Percentiles rank a stretch among this genome's conserved stretches.
Conservation (phyloP, 2,113 vertebrate species). For the Jaculus jaculus region DNA sequence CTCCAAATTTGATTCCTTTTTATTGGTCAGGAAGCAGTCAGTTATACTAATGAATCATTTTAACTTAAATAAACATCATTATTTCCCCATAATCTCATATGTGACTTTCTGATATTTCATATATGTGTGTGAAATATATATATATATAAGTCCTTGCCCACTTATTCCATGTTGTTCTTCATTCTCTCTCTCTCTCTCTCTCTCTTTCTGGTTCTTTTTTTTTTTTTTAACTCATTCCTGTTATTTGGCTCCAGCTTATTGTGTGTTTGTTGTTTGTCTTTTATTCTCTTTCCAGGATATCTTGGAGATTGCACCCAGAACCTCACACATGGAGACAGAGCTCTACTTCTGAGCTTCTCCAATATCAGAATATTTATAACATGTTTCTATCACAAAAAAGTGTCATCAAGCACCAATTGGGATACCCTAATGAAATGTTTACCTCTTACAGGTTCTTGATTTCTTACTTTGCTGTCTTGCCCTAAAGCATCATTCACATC, state of each 20-base stretch:
- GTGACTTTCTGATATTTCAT: background rate
- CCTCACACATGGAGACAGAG: background rate
- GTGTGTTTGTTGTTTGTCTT: background rate
- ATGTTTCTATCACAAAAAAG: background rate
- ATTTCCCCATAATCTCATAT: background rate
- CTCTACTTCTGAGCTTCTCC: background rate
- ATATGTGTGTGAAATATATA: background rate
- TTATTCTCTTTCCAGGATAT: background rate
- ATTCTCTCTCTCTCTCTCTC: background rate
- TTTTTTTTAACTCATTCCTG: background rate
- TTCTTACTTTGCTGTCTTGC: no score
- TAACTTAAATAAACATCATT: background rate
- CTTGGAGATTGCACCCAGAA: background rate
- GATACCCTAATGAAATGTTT: background rate
- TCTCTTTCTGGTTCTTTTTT: background rate
- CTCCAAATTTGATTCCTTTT: background rate
- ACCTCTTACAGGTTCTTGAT: background rate
- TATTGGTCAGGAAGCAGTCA: background rate
- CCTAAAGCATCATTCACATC: no score
- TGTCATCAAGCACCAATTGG: background rate
- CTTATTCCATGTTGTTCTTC: background rate
- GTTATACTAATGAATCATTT: background rate
- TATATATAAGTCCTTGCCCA: background rate
- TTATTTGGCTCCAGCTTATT: background rate
- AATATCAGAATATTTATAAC: background rate